Evolutionary conservation across 2,888 invertebrate genomes (phyloP).

Genomic region (Apamea anceps): DNA sequence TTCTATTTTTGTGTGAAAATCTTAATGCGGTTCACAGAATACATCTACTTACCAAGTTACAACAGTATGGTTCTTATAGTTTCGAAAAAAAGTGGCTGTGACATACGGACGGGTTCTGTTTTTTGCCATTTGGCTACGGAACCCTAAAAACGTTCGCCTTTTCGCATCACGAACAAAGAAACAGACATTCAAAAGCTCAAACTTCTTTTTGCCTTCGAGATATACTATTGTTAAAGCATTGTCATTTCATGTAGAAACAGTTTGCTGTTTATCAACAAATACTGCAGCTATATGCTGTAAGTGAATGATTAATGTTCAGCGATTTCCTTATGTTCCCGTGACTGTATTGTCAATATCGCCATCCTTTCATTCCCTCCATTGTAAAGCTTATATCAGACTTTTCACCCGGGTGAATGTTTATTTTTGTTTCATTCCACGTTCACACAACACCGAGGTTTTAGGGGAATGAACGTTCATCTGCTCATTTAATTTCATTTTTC

Average conservation of each 20-base stretch:
- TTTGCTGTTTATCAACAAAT: neutral
- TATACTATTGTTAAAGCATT: neutral
- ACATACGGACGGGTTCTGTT: too few relatives aligned
- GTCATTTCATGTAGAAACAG: neutral
- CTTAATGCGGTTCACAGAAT: too few relatives aligned
- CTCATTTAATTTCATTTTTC: neutral
- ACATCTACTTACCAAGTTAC: too few relatives aligned
- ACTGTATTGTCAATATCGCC: neutral
- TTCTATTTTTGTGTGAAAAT: too few relatives aligned
- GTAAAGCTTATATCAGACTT: neutral
- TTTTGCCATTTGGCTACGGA: too few relatives aligned
- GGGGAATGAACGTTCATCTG: too few relatives aligned
- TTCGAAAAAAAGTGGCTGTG: too few relatives aligned
- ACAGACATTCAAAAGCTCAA: neutral
- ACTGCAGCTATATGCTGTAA: neutral
- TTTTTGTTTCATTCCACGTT: neutral
- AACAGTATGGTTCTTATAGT: too few relatives aligned
- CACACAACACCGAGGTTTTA: neutral
- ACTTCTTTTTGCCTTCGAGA: neutral
- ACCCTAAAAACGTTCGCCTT: too few relatives aligned
- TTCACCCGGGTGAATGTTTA: neutral
- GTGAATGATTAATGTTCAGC: slow-evolving; percentile 3
- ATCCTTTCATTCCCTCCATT: too few relatives aligned
- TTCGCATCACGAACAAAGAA: too few relatives aligned
- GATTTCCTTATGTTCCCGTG: neutral